Evolutionary conservation across 2,113 vertebrate species (phyloP).

Genomic region (Chlamydotis undulata): DNA sequence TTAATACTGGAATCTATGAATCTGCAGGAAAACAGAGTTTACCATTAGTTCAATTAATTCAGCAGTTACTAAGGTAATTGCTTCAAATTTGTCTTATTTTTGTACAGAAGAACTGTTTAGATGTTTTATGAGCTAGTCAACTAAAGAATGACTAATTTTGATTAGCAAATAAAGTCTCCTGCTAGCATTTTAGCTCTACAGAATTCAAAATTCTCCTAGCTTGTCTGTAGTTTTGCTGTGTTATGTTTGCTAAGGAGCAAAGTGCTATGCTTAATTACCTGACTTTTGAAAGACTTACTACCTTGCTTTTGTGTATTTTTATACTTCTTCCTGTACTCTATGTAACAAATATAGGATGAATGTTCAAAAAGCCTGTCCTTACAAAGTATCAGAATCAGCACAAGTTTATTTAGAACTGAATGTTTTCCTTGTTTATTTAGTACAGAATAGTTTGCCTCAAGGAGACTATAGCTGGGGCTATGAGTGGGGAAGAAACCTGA

Average conservation of each 20-base stretch:
- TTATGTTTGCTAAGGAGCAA: neutral
- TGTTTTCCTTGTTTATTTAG: neutral
- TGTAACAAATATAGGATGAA: neutral
- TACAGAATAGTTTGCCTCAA: neutral
- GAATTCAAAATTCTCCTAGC: neutral
- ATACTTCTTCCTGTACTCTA: neutral
- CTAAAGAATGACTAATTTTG: neutral
- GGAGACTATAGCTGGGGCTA: neutral
- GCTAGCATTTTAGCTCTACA: neutral
- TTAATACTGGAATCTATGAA: constrained; percentile 97
- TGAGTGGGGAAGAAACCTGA: neutral
- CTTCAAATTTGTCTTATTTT: neutral
- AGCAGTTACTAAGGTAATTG: constrained; percentile 90
- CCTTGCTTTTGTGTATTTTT: neutral
- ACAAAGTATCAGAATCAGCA: neutral
- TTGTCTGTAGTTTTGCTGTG: neutral
- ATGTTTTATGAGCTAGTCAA: neutral
- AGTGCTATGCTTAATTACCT: neutral
- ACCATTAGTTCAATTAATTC: constrained; percentile 94
- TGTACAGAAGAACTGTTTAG: neutral
- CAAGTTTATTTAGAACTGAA: neutral
- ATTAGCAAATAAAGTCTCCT: neutral
- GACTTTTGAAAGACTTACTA: neutral
- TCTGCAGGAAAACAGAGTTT: constrained; percentile 93
- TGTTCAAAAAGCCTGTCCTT: neutral